Percentiles rank a stretch among this genome's conserved stretches.
Conservation (phyloP, 30 jellyfish, hydroid and myxozoan species). For the Hydractinia symbiolongicarpus region DNA sequence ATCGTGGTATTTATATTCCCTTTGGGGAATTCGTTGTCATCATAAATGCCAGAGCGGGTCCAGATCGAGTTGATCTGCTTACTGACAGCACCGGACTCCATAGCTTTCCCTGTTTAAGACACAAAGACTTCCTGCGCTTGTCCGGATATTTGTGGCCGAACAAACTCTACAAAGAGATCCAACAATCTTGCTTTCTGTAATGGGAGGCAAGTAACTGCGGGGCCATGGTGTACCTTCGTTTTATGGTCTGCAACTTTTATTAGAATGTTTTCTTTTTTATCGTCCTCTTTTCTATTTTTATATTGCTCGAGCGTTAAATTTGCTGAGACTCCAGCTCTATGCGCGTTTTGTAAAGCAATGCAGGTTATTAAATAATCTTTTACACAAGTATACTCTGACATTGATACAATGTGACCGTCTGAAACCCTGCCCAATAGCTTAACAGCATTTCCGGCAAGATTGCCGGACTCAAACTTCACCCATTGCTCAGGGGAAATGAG, state of each 20-base stretch:
- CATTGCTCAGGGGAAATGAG: constrained; percentile 5
- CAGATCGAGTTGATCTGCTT: constrained; percentile 4
- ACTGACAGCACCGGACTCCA: constrained; percentile 8
- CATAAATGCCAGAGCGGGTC: neutral
- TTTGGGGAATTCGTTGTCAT: neutral
- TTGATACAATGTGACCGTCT: neutral
- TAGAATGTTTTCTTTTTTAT: neutral
- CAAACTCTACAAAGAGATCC: neutral
- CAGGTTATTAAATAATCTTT: neutral
- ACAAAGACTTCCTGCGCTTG: neutral
- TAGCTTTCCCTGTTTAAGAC: neutral
- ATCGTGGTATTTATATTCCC: neutral
- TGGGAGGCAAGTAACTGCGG: constrained; percentile 1
- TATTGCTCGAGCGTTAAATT: neutral
- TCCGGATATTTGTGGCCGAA: neutral
- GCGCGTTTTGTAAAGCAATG: neutral
- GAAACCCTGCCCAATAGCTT: neutral
- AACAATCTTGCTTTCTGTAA: neutral
- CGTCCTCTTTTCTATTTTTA: neutral
- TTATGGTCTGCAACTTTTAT: neutral
- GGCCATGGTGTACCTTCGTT: neutral
- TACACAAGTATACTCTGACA: neutral
- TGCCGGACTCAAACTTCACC: neutral
- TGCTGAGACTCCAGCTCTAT: constrained; percentile 2
- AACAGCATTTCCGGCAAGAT: constrained; percentile 9